Conservation (phyloP, 2,888 invertebrate species). For the Lagria hirta region DNA sequence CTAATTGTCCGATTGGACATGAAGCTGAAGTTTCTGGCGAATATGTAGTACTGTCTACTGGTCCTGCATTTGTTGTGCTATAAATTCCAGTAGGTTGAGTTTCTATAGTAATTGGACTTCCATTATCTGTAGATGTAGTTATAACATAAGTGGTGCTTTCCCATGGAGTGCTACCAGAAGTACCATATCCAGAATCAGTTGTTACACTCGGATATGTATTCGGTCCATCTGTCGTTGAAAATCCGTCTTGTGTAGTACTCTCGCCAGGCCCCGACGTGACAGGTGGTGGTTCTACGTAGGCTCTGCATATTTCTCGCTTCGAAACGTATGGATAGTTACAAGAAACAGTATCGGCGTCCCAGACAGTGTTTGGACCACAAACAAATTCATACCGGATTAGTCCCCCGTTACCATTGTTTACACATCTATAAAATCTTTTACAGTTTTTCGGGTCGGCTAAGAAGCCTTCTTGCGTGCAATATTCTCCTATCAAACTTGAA, state of each 20-base stretch:
- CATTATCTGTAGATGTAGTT: constrained; percentile 20
- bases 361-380: constrained; percentile 71
- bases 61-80: constrained; percentile 27
- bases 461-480: constrained; percentile 44
- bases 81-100: constrained; percentile 33
- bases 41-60: constrained; percentile 20
- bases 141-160: constrained; percentile 23
- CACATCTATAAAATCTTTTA: constrained; percentile 47
- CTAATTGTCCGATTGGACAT: constrained; percentile 61
- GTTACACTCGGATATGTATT: constrained; percentile 36
- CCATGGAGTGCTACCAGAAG: constrained; percentile 16
- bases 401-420: constrained; percentile 49
- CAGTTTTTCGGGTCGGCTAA: constrained; percentile 44
- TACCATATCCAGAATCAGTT: constrained; percentile 24
- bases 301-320: constrained; percentile 44
- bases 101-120: background rate
- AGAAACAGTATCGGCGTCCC: constrained; percentile 66
- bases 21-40: constrained; percentile 42
- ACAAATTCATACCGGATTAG: constrained; percentile 67
- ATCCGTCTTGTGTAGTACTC: no score
- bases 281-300: constrained; percentile 42
- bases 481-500: constrained; percentile 20
- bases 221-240: no score
- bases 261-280: constrained; percentile 1
- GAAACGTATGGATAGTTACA: constrained; percentile 67